These are phyloP conservation scores for Melitaea athalia DNA, from an alignment of 2,888 invertebrate species.

Conservation along the genomic window DNA sequence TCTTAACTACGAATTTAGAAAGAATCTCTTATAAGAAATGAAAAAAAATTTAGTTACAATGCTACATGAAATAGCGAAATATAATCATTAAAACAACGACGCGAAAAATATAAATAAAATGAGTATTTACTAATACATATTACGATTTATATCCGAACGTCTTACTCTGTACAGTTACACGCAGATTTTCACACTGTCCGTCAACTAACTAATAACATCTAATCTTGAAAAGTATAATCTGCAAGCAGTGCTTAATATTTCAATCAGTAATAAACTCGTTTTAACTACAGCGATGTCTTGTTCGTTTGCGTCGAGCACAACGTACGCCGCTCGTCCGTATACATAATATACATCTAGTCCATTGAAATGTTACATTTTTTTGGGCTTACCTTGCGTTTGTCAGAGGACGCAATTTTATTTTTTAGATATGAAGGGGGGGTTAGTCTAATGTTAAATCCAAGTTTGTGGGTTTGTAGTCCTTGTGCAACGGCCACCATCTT, in stretches of 20 bases:
- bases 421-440: too few relatives aligned
- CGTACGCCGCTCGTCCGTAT: slow-evolving; percentile 15
- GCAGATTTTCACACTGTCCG: neutral
- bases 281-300: slow-evolving; percentile 29
- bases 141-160: neutral
- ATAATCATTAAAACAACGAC: neutral
- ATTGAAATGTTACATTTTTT: too few relatives aligned
- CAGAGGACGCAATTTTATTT: too few relatives aligned
- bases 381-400: too few relatives aligned
- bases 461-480: too few relatives aligned
- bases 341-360: too few relatives aligned
- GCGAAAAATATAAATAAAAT: neutral
- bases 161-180: neutral
- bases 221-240: neutral
- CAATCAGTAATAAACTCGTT: slow-evolving; percentile 30
- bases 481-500: too few relatives aligned
- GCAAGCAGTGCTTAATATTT: slow-evolving; percentile 16
- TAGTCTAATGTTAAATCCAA: too few relatives aligned
- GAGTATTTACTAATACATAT: neutral
- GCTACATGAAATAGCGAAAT: too few relatives aligned
- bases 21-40: neutral
- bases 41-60: neutral
- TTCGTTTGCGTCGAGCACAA: slow-evolving; percentile 8
- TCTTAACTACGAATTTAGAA: too few relatives aligned
- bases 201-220: slow-evolving; percentile 12